Percentiles rank a stretch among this genome's conserved stretches.
Conservation (phyloP, 2,113 vertebrate species). For the Chionomys nivalis region DNA sequence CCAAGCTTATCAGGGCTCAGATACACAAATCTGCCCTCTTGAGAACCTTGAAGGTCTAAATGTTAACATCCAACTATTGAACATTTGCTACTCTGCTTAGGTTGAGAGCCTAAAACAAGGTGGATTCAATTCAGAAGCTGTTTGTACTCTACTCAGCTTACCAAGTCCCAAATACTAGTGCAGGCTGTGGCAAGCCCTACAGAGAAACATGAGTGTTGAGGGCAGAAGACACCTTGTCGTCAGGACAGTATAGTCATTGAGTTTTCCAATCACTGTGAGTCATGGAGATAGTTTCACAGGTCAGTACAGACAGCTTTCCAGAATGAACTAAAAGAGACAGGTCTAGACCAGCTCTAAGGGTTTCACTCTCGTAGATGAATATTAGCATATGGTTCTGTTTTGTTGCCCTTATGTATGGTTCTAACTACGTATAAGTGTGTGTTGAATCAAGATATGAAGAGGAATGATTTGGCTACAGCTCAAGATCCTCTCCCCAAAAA, state of each 20-base stretch:
- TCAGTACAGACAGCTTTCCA: constrained; percentile 15
- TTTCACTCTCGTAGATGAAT: not conserved
- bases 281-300: not conserved
- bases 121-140: not conserved
- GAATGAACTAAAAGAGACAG: not conserved
- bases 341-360: not conserved
- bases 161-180: not conserved
- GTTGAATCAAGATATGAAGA: not conserved
- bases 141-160: not conserved
- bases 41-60: not conserved
- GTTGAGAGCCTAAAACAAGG: not conserved
- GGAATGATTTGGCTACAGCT: not conserved
- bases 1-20: not conserved
- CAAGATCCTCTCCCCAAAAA: not conserved
- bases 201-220: not conserved
- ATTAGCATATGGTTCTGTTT: not conserved
- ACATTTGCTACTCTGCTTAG: not conserved
- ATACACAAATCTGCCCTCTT: not conserved
- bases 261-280: not conserved
- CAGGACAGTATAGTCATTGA: not conserved
- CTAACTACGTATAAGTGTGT: not conserved
- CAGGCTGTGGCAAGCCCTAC: not conserved
- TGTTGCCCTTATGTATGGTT: not conserved
- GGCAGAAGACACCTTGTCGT: not conserved
- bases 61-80: not conserved